Percentiles rank a stretch among this genome's conserved stretches.
phyloP scores from a whole-genome alignment of 1,140 invertebrate species.

The Sesamia nonagrioides region DNA sequence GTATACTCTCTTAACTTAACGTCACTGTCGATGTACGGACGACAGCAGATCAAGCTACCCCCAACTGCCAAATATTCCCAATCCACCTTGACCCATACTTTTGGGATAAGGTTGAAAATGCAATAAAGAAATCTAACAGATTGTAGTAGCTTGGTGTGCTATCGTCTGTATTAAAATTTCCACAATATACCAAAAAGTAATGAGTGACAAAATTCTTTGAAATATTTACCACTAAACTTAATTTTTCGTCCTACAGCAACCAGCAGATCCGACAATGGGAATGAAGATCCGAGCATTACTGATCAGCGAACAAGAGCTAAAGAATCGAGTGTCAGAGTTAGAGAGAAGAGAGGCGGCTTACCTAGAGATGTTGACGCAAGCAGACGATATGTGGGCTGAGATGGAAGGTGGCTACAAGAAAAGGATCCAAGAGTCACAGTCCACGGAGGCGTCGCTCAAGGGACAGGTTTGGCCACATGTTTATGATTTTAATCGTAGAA shows the following conservation, averaged over 20 bases:
- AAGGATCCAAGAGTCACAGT: slow-evolving; percentile 85
- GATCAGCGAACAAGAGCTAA: slow-evolving; percentile 72
- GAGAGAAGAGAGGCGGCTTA: slow-evolving; percentile 91
- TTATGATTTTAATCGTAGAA: neutral
- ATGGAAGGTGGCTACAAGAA: slow-evolving; percentile 90
- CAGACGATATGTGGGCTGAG: slow-evolving; percentile 92
- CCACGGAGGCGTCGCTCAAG: slow-evolving; percentile 67
- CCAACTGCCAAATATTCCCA: too few species aligned
- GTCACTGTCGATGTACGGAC: too few species aligned
- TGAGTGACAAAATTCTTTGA: too few species aligned
- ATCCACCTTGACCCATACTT: too few species aligned
- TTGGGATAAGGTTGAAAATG: too few species aligned
- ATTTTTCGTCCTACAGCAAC: slow-evolving; percentile 60
- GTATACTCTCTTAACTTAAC: too few species aligned
- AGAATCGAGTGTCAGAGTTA: slow-evolving; percentile 88
- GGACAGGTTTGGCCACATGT: slow-evolving; percentile 64
- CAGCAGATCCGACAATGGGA: slow-evolving; percentile 64
- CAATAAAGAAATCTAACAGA: too few species aligned
- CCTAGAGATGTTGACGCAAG: slow-evolving; percentile 91
- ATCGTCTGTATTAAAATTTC: neutral
- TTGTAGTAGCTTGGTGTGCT: too few species aligned
- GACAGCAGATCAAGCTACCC: too few species aligned
- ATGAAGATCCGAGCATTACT: slow-evolving; percentile 67
- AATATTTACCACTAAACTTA: neutral
- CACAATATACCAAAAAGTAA: too few species aligned